Evolutionary conservation across 2,888 invertebrate genomes (phyloP).

Genomic region (Hedychridium roseum): DNA sequence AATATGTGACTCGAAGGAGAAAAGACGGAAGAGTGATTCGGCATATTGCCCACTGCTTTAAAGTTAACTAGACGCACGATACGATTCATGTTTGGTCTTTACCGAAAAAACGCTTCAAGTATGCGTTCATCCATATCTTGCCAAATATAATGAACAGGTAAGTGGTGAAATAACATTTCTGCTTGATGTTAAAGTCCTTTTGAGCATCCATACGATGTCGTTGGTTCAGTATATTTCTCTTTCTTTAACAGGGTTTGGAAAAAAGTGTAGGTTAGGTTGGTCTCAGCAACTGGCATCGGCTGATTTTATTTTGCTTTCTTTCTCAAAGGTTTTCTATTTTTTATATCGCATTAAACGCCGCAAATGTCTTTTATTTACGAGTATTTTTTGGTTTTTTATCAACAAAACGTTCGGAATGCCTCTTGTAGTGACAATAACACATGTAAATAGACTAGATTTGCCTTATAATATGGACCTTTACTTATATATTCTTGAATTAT

Average conservation of each 20-base stretch:
- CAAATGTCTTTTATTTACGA: too few relatives aligned
- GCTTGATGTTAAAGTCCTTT: too few relatives aligned
- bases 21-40: conserved; percentile 17
- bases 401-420: too few relatives aligned
- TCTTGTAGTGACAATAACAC: too few relatives aligned
- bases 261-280: conserved; percentile 58
- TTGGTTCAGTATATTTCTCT: too few relatives aligned
- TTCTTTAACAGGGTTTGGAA: conserved; percentile 38
- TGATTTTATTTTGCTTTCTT: conserved; percentile 46
- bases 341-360: conserved; percentile 18
- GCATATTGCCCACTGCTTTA: conserved; percentile 17
- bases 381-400: too few relatives aligned
- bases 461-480: too few relatives aligned
- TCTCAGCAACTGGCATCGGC: conserved; percentile 48
- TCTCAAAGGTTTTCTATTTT: conserved; percentile 34
- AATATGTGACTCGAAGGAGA: conserved; percentile 39
- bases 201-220: too few relatives aligned
- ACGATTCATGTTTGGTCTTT: conserved; percentile 41
- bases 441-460: too few relatives aligned
- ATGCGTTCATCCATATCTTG: conserved; percentile 35
- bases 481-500: too few relatives aligned
- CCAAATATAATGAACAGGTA: conserved; percentile 45
- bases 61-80: conserved; percentile 31
- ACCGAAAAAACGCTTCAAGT: conserved; percentile 42
- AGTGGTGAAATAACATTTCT: conserved; percentile 30